Percentiles rank a stretch among this genome's conserved stretches.
Conservation (phyloP, 2,888 invertebrate species). For the Alcis repandata region DNA sequence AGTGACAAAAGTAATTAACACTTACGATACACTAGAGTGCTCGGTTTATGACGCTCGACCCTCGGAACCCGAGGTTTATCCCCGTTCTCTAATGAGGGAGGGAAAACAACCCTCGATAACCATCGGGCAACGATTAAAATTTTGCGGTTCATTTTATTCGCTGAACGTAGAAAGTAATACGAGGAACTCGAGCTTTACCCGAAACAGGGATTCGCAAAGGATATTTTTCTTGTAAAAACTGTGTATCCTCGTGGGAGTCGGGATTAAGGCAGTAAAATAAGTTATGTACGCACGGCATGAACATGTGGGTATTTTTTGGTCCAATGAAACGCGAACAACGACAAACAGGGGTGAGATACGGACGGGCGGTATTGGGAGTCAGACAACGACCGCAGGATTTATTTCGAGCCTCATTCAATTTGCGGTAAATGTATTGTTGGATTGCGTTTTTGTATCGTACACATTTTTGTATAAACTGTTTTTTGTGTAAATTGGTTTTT, state of each 20-base stretch:
- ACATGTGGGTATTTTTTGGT: constrained; percentile 65
- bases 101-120: constrained; percentile 67
- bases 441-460: constrained; percentile 74
- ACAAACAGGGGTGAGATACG: constrained; percentile 77
- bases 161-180: constrained; percentile 31
- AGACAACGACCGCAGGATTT: constrained; percentile 82
- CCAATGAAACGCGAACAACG: constrained; percentile 61
- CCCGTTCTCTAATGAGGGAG: constrained; percentile 68
- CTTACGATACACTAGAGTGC: constrained; percentile 79
- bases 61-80: constrained; percentile 63
- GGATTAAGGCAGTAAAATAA: constrained; percentile 47
- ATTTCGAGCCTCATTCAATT: constrained; percentile 84
- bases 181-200: constrained; percentile 17
- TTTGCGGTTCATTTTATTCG: constrained; percentile 49
- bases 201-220: constrained; percentile 25
- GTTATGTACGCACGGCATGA: constrained; percentile 52
- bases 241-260: constrained; percentile 34
- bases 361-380: constrained; percentile 77
- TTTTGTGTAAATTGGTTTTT: constrained; percentile 46
- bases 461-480: constrained; percentile 64
- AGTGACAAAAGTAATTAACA: constrained; percentile 85
- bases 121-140: constrained; percentile 65
- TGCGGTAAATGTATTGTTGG: constrained; percentile 82
- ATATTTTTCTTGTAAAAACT: constrained; percentile 37
- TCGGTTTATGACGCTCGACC: constrained; percentile 75